A percentile compares a stretch with the other conserved stretches of the same genome.
Conservation (phyloP, 2,888 invertebrate genomes). For the Temnothorax rugatulus region DNA sequence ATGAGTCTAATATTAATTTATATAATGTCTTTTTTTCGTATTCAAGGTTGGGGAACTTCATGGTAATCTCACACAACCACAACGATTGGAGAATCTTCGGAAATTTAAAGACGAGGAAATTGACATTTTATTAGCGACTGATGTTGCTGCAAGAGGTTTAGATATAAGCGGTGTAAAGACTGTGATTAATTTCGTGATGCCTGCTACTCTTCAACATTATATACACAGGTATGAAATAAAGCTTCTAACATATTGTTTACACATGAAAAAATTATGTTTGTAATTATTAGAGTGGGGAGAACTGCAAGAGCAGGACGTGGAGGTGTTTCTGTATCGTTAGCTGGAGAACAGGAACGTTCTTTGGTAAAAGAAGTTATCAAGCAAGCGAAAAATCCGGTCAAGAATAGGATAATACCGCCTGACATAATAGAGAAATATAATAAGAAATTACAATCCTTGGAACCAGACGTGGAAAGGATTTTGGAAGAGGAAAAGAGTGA, state of each 20-base stretch:
- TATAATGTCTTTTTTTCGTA: background rate
- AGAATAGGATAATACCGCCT: conserved; percentile 94
- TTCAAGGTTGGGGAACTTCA: conserved; percentile 94
- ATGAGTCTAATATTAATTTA: background rate
- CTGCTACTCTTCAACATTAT: conserved; percentile 97
- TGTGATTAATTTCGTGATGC: conserved; percentile 98
- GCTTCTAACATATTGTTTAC: background rate
- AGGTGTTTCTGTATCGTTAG: conserved; percentile 97
- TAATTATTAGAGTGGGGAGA: conserved; percentile 91
- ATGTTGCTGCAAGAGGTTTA: conserved; percentile 97
- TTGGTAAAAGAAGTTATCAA: conserved; percentile 97
- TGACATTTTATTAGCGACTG: conserved; percentile 97
- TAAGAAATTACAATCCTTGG: conserved; percentile 90
- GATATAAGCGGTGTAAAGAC: conserved; percentile 99
- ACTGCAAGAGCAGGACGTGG: conserved; percentile 98
- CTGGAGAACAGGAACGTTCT: conserved; percentile 96
- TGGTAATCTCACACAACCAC: conserved; percentile 98
- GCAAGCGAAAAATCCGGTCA: conserved; percentile 94
- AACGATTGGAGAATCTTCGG: conserved; percentile 95
- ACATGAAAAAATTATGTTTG: background rate
- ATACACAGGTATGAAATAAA: conserved; percentile 91
- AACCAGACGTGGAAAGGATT: conserved; percentile 94
- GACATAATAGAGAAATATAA: conserved; percentile 96
- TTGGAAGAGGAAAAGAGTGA: conserved; percentile 95
- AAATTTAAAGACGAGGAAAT: conserved; percentile 95